phyloP scores from a whole-genome alignment of 2,113 vertebrate genomes.

The Macroglossus sobrinus region DNA sequence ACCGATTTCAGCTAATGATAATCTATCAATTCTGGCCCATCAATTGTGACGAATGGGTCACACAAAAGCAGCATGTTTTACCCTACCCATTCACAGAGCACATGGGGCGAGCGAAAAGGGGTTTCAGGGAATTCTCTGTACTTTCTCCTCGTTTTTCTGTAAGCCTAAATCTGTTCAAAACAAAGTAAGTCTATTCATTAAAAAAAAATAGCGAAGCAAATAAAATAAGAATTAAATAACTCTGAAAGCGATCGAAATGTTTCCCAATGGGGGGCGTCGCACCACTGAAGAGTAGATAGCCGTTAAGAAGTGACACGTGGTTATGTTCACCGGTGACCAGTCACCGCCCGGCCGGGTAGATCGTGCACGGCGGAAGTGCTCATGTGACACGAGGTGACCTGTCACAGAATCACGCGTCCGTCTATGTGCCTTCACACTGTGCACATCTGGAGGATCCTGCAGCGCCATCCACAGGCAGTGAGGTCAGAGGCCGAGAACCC shows the following conservation, averaged over 20 bases:
- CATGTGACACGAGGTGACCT: too few relatives aligned
- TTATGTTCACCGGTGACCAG: neutral
- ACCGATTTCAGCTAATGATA: neutral
- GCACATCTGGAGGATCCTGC: neutral
- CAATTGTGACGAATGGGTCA: neutral
- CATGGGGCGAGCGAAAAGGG: neutral
- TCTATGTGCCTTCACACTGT: too few relatives aligned
- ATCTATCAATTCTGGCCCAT: neutral
- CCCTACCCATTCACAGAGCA: neutral
- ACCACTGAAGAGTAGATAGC: neutral
- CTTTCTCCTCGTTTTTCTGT: neutral
- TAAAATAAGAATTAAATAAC: neutral
- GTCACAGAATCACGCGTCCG: neutral
- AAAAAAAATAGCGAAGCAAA: neutral
- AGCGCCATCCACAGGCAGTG: fast-evolving
- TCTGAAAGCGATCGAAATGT: neutral
- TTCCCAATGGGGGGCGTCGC: neutral
- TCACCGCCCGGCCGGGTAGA: neutral
- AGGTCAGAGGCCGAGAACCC: neutral
- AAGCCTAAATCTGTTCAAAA: neutral
- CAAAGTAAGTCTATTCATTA: neutral
- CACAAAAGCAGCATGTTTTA: neutral
- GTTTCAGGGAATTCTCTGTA: neutral
- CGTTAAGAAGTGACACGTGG: neutral
- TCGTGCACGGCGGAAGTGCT: neutral